These are phyloP conservation scores for Antedon mediterranea DNA, from an alignment of 53 echinoderm and acorn worm species.

Conservation along the genomic window DNA sequence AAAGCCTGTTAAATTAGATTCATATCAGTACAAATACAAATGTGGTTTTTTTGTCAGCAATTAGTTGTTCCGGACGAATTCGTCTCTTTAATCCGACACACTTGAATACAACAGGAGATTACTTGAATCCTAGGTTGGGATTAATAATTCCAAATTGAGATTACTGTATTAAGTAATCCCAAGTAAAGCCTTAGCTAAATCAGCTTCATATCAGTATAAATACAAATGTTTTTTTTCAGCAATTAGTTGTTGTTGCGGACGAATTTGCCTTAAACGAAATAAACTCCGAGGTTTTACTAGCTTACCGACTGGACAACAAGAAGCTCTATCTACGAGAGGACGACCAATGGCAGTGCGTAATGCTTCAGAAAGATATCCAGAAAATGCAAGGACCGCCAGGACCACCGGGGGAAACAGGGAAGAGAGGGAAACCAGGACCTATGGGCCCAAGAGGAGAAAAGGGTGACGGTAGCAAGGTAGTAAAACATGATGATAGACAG, in stretches of 20 bases:
- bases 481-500: background rate
- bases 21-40: too few relatives aligned
- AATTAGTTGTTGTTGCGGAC: slow-evolving; percentile 67
- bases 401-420: slow-evolving; percentile 44
- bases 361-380: slow-evolving; percentile 38
- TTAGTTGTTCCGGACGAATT: too few relatives aligned
- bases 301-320: slow-evolving; percentile 77
- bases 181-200: too few relatives aligned
- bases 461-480: slow-evolving; percentile 22
- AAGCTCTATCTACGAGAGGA: slow-evolving; percentile 90
- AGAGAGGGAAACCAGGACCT: slow-evolving; percentile 47
- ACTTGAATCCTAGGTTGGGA: too few relatives aligned
- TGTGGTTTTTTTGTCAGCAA: too few relatives aligned
- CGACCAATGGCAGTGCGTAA: slow-evolving; percentile 74
- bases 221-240: too few relatives aligned
- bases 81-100: too few relatives aligned
- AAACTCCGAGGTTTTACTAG: slow-evolving; percentile 61
- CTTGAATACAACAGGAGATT: too few relatives aligned
- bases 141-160: too few relatives aligned
- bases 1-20: too few relatives aligned
- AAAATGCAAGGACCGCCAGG: slow-evolving; percentile 54
- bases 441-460: slow-evolving; percentile 54
- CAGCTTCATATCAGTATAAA: too few relatives aligned
- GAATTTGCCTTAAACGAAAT: slow-evolving; percentile 68
- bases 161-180: too few relatives aligned